phyloP scores from a whole-genome alignment of 2,113 vertebrate genomes.

The Proterorhinus semilunaris region DNA sequence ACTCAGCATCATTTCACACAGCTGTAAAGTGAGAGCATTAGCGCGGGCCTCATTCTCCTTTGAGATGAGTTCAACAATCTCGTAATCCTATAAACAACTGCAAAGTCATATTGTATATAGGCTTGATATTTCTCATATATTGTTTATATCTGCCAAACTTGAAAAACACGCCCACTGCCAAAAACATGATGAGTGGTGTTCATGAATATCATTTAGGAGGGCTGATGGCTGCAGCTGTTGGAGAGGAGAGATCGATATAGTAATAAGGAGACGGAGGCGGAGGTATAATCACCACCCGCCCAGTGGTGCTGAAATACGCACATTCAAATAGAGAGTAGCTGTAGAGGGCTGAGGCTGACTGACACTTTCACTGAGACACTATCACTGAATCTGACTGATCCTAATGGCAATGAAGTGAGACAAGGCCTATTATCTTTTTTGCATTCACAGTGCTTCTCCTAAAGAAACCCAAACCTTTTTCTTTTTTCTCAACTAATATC shows the following conservation, averaged over 20 bases:
- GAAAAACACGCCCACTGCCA: conserved; percentile 5
- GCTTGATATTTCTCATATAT: conserved; percentile 2
- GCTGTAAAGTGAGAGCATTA: conserved; percentile 48
- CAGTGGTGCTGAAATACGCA: conserved; percentile 55
- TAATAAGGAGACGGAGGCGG: conserved; percentile 55
- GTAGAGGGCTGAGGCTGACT: conserved; percentile 28
- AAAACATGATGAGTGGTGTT: conserved; percentile 48
- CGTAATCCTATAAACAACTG: conserved; percentile 23
- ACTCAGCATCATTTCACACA: conserved; percentile 49
- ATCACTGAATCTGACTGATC: conserved; percentile 25
- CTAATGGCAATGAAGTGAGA: conserved; percentile 34
- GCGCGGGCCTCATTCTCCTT: conserved; percentile 39
- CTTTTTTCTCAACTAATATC: background rate
- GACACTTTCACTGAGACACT: conserved; percentile 29
- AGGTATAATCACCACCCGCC: conserved; percentile 48
- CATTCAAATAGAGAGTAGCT: conserved; percentile 39
- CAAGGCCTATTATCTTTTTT: conserved; percentile 2
- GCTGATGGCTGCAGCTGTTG: conserved; percentile 44
- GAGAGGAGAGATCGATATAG: conserved; percentile 57
- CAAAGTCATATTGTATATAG: conserved; percentile 5
- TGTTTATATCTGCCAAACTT: conserved; percentile 24
- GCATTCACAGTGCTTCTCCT: conserved; percentile 7
- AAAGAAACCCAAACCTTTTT: background rate
- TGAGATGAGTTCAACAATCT: conserved; percentile 45
- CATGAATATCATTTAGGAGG: conserved; percentile 49